phyloP scores from a whole-genome alignment of 2,113 vertebrate species.

The Thalassoma bifasciatum region DNA sequence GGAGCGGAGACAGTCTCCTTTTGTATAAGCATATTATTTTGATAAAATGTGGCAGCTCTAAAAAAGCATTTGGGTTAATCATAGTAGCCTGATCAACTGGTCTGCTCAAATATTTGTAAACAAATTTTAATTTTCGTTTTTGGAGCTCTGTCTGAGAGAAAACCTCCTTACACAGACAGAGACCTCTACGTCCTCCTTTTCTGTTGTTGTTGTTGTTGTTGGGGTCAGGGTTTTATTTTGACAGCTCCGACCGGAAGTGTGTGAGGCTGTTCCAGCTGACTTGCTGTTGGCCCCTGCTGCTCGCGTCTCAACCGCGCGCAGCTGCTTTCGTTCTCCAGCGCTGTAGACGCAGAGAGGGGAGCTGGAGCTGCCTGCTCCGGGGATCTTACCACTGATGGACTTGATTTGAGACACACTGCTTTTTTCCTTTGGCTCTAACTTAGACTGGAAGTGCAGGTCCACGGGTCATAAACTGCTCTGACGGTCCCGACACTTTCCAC shows the following conservation, averaged over 20 bases:
- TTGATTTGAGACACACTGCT: background rate
- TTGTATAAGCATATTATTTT: no score
- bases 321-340: slow-evolving; percentile 44
- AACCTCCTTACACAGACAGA: no score
- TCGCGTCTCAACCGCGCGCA: slow-evolving; percentile 30
- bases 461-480: slow-evolving; percentile 12
- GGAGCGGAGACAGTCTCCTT: no score
- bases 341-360: slow-evolving; percentile 27
- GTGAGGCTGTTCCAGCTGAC: background rate
- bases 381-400: slow-evolving; percentile 28
- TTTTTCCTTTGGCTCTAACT: background rate
- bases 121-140: no score
- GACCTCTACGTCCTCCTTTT: no score
- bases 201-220: background rate
- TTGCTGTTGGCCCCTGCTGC: slow-evolving; percentile 15
- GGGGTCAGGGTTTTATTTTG: slow-evolving; percentile 50
- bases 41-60: no score
- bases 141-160: no score
- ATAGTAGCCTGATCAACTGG: no score
- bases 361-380: slow-evolving; percentile 29
- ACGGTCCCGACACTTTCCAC: slow-evolving; percentile 4
- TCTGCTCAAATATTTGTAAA: no score
- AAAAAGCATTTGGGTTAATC: no score
- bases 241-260: slow-evolving; percentile 17
- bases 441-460: background rate